phyloP scores from a whole-genome alignment of 2,113 vertebrate genomes.

The Calonectris borealis region DNA sequence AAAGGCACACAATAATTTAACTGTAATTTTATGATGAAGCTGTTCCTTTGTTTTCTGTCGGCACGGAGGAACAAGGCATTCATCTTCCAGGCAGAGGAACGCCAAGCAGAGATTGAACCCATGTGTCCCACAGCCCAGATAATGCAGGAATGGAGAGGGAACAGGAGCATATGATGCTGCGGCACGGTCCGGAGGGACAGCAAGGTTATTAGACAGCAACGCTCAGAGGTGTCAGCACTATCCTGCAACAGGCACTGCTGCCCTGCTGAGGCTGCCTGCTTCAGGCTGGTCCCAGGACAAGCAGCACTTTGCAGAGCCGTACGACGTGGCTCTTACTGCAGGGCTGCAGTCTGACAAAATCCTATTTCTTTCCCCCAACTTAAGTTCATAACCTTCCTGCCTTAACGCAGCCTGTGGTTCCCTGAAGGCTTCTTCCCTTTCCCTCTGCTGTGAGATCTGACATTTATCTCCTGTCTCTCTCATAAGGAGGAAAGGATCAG shows the following conservation, averaged over 20 bases:
- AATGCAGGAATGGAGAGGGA: rapidly evolving
- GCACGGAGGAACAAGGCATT: rapidly evolving
- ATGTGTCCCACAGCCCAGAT: not conserved
- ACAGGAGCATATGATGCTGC: not conserved
- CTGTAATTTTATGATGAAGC: not conserved
- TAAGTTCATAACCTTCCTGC: not conserved
- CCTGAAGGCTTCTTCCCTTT: not conserved
- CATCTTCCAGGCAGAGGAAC: not conserved
- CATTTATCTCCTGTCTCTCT: not conserved
- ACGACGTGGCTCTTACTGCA: not conserved
- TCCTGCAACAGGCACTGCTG: too few species aligned
- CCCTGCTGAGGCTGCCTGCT: not conserved
- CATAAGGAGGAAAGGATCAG: not conserved
- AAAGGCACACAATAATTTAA: rapidly evolving
- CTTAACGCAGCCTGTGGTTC: not conserved
- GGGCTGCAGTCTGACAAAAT: not conserved
- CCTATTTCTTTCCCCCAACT: not conserved
- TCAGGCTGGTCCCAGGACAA: not conserved
- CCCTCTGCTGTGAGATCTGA: not conserved
- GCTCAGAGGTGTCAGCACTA: not conserved
- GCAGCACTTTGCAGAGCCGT: not conserved
- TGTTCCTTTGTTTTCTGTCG: rapidly evolving
- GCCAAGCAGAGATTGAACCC: not conserved
- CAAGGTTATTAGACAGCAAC: too few species aligned
- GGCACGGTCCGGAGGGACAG: not conserved